Evolutionary conservation across 92 coral and sea anemone genomes (phyloP).

Genomic region (Epizoanthus stellaris): DNA sequence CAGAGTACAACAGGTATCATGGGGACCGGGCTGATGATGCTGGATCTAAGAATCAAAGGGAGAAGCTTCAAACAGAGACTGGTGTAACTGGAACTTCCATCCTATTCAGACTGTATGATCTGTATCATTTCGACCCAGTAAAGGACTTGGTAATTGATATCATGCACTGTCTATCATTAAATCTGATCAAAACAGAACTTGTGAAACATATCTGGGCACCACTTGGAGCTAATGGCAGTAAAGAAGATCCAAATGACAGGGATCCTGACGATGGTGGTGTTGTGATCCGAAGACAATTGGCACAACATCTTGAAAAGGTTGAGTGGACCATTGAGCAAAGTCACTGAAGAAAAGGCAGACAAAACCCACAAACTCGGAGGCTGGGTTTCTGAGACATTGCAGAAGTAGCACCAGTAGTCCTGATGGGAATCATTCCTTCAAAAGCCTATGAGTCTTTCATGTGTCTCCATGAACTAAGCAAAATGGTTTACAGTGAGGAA

Average conservation of each 20-base stretch:
- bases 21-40: constrained; percentile 1
- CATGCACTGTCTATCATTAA: constrained; percentile 5
- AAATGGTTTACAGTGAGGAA: constrained; percentile 27
- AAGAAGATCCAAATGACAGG: constrained; percentile 15
- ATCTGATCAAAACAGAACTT: constrained; percentile 27
- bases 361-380: no score
- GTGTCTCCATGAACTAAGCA: not conserved
- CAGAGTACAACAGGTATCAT: constrained; percentile 2
- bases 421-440: constrained; percentile 16
- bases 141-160: constrained; percentile 8
- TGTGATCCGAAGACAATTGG: constrained; percentile 8
- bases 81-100: constrained; percentile 7
- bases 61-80: not conserved
- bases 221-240: constrained; percentile 23
- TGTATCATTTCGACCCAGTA: constrained; percentile 10
- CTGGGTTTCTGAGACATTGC: no score
- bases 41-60: not conserved
- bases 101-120: not conserved
- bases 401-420: constrained; percentile 29
- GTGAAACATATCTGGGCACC: constrained; percentile 43
- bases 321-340: constrained; percentile 3
- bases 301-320: constrained; percentile 9
- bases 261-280: constrained; percentile 34
- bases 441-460: constrained; percentile 18
- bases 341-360: no score